A percentile compares a stretch with the other conserved stretches of the same genome.
Conservation (phyloP, 2,113 vertebrate genomes). For the Potamarius usumacintae region DNA sequence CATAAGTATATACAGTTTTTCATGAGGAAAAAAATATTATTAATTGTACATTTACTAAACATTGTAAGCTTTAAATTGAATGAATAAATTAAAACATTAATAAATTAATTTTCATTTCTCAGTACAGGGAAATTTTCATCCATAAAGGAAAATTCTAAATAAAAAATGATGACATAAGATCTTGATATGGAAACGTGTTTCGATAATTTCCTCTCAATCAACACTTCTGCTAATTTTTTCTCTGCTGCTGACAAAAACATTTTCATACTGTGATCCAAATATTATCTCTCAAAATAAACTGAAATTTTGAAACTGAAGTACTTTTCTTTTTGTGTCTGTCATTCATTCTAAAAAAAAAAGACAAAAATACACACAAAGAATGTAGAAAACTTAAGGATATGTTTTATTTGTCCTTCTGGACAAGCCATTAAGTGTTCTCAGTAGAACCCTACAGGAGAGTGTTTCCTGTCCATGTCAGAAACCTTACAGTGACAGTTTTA, state of each 20-base stretch:
- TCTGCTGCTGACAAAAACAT: background rate
- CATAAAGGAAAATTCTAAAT: background rate
- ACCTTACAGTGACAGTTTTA: background rate
- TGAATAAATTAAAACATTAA: too few relatives aligned
- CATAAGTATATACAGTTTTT: background rate
- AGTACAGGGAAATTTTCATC: background rate
- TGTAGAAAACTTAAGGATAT: background rate
- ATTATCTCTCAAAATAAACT: background rate
- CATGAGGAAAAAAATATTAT: background rate
- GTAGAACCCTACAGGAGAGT: background rate
- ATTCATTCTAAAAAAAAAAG: background rate
- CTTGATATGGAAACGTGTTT: background rate
- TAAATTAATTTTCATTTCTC: background rate
- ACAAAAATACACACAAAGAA: background rate
- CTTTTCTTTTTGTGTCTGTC: background rate
- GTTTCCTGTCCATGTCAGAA: background rate
- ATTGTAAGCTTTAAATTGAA: background rate
- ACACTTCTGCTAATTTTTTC: background rate
- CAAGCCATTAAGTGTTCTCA: too few relatives aligned
- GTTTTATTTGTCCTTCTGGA: background rate
- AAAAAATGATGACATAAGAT: too few relatives aligned
- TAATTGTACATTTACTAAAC: background rate
- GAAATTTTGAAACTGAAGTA: background rate
- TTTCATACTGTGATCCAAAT: background rate
- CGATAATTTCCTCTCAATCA: background rate